Conservation (phyloP, 2,113 vertebrate species). For the Stigmatopora argus region DNA sequence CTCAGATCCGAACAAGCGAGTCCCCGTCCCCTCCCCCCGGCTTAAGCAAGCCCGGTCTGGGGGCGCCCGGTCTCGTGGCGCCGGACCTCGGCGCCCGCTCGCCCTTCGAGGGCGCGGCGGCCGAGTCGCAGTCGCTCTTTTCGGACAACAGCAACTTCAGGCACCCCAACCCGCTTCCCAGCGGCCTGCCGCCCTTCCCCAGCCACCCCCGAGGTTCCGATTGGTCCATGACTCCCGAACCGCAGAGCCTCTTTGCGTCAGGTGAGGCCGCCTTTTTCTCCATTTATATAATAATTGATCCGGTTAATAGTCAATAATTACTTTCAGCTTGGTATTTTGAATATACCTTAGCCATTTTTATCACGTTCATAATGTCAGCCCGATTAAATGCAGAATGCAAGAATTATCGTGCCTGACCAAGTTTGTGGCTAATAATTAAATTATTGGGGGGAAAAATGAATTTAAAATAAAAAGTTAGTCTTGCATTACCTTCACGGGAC, state of each 20-base stretch:
- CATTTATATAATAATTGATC: too few relatives aligned
- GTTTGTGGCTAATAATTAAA: too few relatives aligned
- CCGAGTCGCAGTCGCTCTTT: constrained; percentile 97
- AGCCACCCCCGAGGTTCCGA: constrained; percentile 87
- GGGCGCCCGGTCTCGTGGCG: constrained; percentile 85
- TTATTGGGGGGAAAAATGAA: too few relatives aligned
- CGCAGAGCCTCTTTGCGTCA: constrained; percentile 98
- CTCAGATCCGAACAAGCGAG: constrained; percentile 84
- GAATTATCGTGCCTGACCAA: too few relatives aligned
- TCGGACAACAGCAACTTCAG: constrained; percentile 96
- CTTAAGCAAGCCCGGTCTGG: constrained; percentile 88
- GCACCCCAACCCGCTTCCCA: constrained; percentile 95
- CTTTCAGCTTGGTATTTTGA: too few relatives aligned
- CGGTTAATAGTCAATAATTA: too few relatives aligned
- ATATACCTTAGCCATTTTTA: too few relatives aligned
- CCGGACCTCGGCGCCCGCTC: constrained; percentile 90
- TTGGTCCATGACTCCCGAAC: constrained; percentile 97
- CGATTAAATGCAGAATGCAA: too few relatives aligned
- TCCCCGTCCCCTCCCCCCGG: constrained; percentile 95
- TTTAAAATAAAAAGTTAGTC: too few relatives aligned
- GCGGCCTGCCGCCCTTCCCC: constrained; percentile 89
- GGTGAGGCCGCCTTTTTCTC: constrained; percentile 58
- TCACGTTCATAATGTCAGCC: too few relatives aligned
- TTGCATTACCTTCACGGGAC: too few relatives aligned
- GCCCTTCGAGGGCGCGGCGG: constrained; percentile 92